Evolutionary conservation across 1,140 invertebrate genomes (phyloP), one percentile per base, ranked within the genome.

Genomic region (Drosophila parvula): DNA sequence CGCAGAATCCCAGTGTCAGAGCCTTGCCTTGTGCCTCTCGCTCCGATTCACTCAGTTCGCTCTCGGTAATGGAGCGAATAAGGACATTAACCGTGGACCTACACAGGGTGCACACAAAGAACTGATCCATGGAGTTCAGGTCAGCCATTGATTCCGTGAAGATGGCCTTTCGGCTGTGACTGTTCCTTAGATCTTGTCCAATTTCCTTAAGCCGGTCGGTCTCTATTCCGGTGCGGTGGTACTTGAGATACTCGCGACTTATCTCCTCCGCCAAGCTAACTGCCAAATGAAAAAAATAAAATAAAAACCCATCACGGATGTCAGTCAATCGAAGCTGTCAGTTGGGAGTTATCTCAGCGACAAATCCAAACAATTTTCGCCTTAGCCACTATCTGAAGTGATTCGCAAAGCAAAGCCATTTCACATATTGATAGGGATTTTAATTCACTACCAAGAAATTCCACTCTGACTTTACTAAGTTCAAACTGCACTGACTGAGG

Each of bases 31-130:
- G 81, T 45, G 94, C 94, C 14, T 83, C 74, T 48, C 83, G 69
- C 28, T 83, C 30, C 1, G 84, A 69, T 0, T 80, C 83, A 36
- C 56, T 83, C 0, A 88, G 27, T 18, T 90, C 81, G 0, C 86
- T 76, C 11, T 78, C 28, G 16, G 74, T 71, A 14, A 93, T 82
- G 1, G 92, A 80, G 22, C 90, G 61, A 0, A 93, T 84, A 0
- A 94, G 64, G 4, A 92, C 83, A 38, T 84, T 89, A 5, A 94
- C 75, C 6, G 92, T 63, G 28, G 93, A 92, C 2, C 93, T 90
- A 57, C 94, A 95, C 48, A 94, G 53, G 18, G 93, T 88, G 62
- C 94, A 95, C 9, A 93, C 91, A 5, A 93, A 63, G 34, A 57
- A 82, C 62, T 83, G 79, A 78, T 90, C 82, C 0, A 41, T 27